Evolutionary conservation across 2,888 invertebrate genomes (phyloP).

Genomic region (Netelia virgata): DNA sequence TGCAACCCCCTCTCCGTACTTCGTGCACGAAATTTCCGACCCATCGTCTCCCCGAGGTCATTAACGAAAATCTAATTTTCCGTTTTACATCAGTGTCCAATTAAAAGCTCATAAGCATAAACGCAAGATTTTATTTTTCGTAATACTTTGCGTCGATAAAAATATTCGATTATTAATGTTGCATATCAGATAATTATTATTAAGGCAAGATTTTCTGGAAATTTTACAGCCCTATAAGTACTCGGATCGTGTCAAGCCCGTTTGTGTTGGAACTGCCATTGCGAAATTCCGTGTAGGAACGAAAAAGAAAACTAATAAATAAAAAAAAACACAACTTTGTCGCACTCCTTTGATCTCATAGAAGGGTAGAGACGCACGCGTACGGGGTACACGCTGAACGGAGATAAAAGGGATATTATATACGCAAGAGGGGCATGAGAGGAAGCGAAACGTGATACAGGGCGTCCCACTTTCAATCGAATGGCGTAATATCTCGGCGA

Average conservation of each 20-base stretch:
- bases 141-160: too few species aligned
- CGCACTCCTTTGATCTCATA: conserved; percentile 40
- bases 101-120: too few species aligned
- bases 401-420: not conserved
- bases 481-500: not conserved
- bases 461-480: not conserved
- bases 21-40: not conserved
- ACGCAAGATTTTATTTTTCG: too few species aligned
- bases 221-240: too few species aligned
- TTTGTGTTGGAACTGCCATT: too few species aligned
- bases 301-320: conserved; percentile 6
- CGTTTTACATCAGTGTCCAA: not conserved
- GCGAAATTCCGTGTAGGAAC: too few species aligned
- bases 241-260: too few species aligned
- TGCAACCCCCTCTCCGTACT: not conserved
- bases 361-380: conserved; percentile 31
- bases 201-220: too few species aligned
- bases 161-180: too few species aligned
- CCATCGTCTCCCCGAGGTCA: not conserved
- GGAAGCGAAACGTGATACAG: not conserved
- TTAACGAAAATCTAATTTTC: conserved; percentile 11
- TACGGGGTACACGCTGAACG: not conserved
- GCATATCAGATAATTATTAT: too few species aligned
- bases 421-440: not conserved
- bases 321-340: not conserved